phyloP scores from a whole-genome alignment of 2,888 invertebrate species.

The Imbricaverruca yamaguchii region DNA sequence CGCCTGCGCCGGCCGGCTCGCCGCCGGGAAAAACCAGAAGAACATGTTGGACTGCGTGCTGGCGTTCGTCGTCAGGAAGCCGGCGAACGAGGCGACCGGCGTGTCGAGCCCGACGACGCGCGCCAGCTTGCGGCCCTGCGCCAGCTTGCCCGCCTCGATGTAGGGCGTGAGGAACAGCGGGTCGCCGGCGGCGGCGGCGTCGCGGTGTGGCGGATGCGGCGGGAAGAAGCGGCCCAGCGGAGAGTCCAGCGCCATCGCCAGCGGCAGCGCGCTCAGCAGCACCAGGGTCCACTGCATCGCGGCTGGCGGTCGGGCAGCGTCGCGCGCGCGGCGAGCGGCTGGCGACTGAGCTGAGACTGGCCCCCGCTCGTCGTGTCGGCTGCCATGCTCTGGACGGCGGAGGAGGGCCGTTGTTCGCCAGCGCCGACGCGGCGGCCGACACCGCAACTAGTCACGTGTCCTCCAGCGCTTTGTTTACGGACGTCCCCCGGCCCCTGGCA shows the following conservation, averaged over 20 bases:
- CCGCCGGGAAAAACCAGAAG: constrained; percentile 85
- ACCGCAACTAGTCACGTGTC: background rate
- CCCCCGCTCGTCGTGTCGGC: background rate
- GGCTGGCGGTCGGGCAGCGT: background rate
- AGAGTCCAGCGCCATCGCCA: background rate
- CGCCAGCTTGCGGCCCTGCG: background rate
- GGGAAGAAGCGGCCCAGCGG: background rate
- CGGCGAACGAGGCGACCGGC: constrained; percentile 56
- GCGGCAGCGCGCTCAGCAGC: background rate
- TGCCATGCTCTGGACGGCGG: background rate
- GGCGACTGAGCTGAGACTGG: background rate
- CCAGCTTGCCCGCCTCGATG: constrained; percentile 56
- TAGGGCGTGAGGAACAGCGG: constrained; percentile 69
- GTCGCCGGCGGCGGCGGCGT: constrained; percentile 43
- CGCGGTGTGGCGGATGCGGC: background rate
- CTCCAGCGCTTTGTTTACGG: background rate
- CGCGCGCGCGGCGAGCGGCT: background rate
- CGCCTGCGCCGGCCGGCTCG: constrained; percentile 44
- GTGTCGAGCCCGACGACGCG: constrained; percentile 1
- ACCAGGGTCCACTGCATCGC: background rate
- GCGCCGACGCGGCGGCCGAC: background rate
- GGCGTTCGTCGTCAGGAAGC: constrained; percentile 75
- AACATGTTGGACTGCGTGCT: constrained; percentile 71
- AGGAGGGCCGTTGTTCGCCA: background rate
- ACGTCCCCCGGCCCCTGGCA: too few species aligned